These are phyloP conservation scores for Scomber japonicus DNA, from an alignment of 2,113 vertebrate species.

Conservation along the genomic window DNA sequence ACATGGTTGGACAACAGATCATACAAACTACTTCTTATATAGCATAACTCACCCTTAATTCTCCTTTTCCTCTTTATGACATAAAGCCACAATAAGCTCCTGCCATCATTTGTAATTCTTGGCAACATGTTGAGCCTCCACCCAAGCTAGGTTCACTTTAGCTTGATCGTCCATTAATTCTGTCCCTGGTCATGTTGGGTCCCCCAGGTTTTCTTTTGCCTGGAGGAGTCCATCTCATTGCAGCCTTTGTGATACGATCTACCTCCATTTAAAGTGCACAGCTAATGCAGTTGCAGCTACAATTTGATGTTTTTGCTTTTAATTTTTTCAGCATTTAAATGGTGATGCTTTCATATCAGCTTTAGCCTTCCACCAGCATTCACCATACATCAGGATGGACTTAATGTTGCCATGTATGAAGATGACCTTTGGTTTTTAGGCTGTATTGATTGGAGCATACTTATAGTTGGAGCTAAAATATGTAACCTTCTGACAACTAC, in stretches of 20 bases:
- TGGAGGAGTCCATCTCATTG: neutral
- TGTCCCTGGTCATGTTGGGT: too few species aligned
- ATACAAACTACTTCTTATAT: too few species aligned
- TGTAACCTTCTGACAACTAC: too few species aligned
- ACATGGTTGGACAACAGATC: too few species aligned
- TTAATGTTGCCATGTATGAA: neutral
- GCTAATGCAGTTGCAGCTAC: too few species aligned
- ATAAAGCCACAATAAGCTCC: neutral
- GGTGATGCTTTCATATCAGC: too few species aligned
- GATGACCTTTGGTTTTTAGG: neutral
- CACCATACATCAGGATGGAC: neutral
- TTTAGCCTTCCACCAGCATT: too few species aligned
- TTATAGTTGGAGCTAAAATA: too few species aligned
- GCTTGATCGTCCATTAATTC: neutral
- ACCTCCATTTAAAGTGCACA: neutral
- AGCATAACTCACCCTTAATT: neutral
- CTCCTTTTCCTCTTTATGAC: neutral
- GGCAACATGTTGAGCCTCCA: neutral
- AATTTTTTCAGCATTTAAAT: too few species aligned
- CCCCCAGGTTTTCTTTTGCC: neutral
- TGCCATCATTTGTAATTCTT: neutral
- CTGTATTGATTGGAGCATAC: neutral
- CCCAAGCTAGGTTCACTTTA: neutral
- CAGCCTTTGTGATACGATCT: neutral
- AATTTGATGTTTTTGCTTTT: too few species aligned